Evolutionary conservation across 2,797 vertebrate genomes (phyloP).

Genomic region (Sparidentex hasta): DNA sequence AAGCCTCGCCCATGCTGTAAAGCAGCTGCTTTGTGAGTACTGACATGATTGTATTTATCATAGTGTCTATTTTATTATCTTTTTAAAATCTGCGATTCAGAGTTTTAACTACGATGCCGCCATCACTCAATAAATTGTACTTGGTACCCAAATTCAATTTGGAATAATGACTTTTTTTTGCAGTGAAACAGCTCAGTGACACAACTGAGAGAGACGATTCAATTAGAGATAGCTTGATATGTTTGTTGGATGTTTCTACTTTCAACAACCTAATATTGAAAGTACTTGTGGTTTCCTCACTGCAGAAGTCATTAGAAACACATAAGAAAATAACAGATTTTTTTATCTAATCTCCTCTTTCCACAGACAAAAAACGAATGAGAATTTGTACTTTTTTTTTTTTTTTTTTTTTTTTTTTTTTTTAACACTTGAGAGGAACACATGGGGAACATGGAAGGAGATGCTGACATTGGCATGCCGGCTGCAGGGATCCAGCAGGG

Average conservation of each 20-base stretch:
- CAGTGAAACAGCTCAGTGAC: not conserved
- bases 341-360: constrained; percentile 24
- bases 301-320: constrained; percentile 38
- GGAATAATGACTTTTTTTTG: constrained; percentile 9
- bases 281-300: constrained; percentile 17
- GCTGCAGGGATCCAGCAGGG: not conserved
- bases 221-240: constrained; percentile 10
- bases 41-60: constrained; percentile 6
- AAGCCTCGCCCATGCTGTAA: not conserved
- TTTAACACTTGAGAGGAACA: constrained; percentile 19
- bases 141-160: not conserved
- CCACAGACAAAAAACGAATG: constrained; percentile 5
- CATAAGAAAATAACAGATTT: constrained; percentile 24
- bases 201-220: constrained; percentile 2
- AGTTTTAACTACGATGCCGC: not conserved
- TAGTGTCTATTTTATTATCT: not conserved
- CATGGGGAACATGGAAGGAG: not conserved
- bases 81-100: not conserved
- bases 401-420: constrained; percentile 27
- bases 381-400: constrained; percentile 31
- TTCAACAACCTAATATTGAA: constrained; percentile 17
- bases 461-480: not conserved
- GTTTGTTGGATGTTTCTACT: constrained; percentile 32
- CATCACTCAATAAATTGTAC: constrained; percentile 15
- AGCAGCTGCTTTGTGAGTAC: constrained; percentile 8